Conservation (phyloP, 2,797 vertebrate species). For the Pipistrellus kuhlii region DNA sequence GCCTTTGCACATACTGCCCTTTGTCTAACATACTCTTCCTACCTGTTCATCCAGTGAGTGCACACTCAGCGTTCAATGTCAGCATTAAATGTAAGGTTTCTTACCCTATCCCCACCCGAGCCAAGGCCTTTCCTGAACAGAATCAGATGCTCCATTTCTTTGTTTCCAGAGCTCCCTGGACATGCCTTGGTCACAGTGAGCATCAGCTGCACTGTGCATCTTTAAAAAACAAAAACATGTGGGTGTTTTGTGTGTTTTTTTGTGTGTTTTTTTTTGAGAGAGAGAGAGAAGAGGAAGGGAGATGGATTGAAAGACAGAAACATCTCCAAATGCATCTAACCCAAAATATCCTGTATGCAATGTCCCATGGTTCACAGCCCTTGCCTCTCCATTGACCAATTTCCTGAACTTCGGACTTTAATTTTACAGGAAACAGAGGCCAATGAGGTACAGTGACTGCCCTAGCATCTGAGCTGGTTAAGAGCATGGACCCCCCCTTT, state of each 20-base stretch:
- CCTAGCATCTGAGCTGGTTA: not conserved
- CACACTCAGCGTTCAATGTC: not conserved
- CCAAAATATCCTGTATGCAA: not conserved
- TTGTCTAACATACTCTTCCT: not conserved
- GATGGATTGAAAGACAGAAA: too few species aligned
- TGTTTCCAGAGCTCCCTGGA: not conserved
- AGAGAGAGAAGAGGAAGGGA: too few species aligned
- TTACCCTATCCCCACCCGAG: too few species aligned
- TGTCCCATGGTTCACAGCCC: not conserved
- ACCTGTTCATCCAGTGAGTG: not conserved
- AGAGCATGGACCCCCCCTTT: not conserved
- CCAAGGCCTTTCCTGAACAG: not conserved
- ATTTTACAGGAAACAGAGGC: constrained; percentile 55
- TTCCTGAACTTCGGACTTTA: constrained; percentile 38
- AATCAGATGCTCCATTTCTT: not conserved
- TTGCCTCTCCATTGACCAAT: not conserved
- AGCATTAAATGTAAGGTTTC: not conserved
- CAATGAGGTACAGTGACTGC: not conserved
- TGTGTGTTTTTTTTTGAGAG: too few species aligned
- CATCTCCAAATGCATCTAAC: not conserved
- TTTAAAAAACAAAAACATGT: too few species aligned
- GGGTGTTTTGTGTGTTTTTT: too few species aligned
- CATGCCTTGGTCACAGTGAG: not conserved
- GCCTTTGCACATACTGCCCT: not conserved
- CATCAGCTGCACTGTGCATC: not conserved